phyloP scores from a whole-genome alignment of 2,888 invertebrate species.

The Osmoderma eremita region DNA sequence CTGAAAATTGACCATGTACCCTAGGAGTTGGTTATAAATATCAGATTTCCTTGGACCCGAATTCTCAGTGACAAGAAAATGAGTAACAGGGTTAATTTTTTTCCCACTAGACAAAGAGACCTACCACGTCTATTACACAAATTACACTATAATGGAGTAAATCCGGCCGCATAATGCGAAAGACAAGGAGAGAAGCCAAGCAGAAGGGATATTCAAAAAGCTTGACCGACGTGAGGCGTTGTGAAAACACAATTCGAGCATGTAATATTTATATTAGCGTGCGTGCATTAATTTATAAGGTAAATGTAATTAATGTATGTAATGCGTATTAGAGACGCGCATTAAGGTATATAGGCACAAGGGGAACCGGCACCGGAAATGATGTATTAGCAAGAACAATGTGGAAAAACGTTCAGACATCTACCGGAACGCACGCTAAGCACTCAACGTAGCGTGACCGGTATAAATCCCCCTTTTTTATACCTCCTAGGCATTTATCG shows the following conservation, averaged over 20 bases:
- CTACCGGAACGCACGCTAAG: constrained; percentile 55
- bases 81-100: constrained; percentile 28
- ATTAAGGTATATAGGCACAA: constrained; percentile 43
- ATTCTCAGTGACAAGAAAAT: constrained; percentile 23
- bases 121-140: constrained; percentile 35
- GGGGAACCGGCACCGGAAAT: constrained; percentile 54
- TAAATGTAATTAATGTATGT: constrained; percentile 42
- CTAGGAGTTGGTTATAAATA: too few species aligned
- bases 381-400: constrained; percentile 56
- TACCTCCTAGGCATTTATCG: constrained; percentile 47
- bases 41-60: neutral
- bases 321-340: constrained; percentile 46
- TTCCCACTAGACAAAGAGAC: constrained; percentile 27
- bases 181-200: constrained; percentile 1
- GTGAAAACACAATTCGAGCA: constrained; percentile 34
- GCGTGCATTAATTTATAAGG: constrained; percentile 40
- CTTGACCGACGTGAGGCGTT: constrained; percentile 13
- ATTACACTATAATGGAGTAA: constrained; percentile 34
- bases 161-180: constrained; percentile 24
- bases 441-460: constrained; percentile 57
- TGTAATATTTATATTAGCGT: constrained; percentile 35
- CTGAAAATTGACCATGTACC: too few species aligned
- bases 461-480: constrained; percentile 59
- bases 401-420: constrained; percentile 56
- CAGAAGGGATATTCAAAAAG: constrained; percentile 13